phyloP scores from a whole-genome alignment of 2,797 vertebrate genomes.

The Ctenochaetus hawaiiensis region DNA sequence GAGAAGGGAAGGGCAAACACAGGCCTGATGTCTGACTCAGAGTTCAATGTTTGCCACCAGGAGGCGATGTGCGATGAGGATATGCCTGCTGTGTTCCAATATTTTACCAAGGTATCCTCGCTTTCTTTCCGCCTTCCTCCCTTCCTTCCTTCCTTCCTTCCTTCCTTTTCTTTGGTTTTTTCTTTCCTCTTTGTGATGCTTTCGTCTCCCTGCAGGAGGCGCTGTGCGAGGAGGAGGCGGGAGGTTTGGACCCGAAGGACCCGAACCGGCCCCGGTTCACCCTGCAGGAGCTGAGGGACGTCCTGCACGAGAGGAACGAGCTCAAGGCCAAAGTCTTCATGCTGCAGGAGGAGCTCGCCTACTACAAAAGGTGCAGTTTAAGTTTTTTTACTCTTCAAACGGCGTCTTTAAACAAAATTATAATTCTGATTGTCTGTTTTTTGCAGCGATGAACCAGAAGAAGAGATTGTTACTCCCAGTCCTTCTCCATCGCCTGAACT shows the following conservation, averaged over 20 bases:
- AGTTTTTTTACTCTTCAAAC: no score
- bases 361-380: conserved; percentile 91
- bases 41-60: conserved; percentile 75
- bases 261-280: conserved; percentile 96
- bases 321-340: conserved; percentile 97
- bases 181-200: conserved; percentile 33
- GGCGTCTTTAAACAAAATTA: not conserved
- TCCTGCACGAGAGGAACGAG: conserved; percentile 97
- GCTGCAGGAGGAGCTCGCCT: conserved; percentile 96
- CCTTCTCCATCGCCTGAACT: conserved; percentile 84
- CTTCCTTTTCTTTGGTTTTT: not conserved
- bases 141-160: conserved; percentile 28
- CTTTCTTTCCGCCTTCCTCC: conserved; percentile 34
- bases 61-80: conserved; percentile 83
- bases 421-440: conserved; percentile 23
- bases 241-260: conserved; percentile 89
- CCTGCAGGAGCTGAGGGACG: conserved; percentile 96
- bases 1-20: conserved; percentile 42
- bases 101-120: conserved; percentile 82
- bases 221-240: conserved; percentile 85
- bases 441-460: conserved; percentile 92
- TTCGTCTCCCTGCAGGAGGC: conserved; percentile 82
- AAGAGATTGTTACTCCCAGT: conserved; percentile 86
- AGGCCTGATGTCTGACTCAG: conserved; percentile 60
- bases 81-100: conserved; percentile 84